A percentile compares a stretch with the other conserved stretches of the same genome.
These are phyloP conservation scores for Argyrosomus regius DNA, from an alignment of 2,797 vertebrate species.

Conservation along the genomic window DNA sequence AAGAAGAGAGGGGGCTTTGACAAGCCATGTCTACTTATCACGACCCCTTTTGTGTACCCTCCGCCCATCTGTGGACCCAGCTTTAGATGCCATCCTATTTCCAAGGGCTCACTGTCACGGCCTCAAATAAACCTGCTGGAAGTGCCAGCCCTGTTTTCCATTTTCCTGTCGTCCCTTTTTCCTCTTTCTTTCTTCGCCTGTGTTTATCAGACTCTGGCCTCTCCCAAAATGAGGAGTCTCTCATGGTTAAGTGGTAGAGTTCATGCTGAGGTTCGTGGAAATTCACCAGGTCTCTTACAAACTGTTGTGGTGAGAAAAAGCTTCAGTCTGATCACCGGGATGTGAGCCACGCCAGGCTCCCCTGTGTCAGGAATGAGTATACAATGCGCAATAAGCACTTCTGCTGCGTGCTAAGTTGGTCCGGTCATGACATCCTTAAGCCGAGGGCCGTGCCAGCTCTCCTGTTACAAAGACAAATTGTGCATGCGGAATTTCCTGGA, in stretches of 20 bases:
- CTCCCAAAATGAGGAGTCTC: conserved; percentile 80
- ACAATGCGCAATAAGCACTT: conserved; percentile 84
- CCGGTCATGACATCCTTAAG: conserved; percentile 83
- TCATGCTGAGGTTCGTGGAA: conserved; percentile 83
- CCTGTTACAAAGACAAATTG: conserved; percentile 86
- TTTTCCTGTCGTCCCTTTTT: conserved; percentile 76
- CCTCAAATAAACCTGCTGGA: conserved; percentile 84
- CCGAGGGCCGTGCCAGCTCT: conserved; percentile 76
- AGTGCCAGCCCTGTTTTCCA: conserved; percentile 84
- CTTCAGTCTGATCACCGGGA: conserved; percentile 76
- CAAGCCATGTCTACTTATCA: conserved; percentile 86
- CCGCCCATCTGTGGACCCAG: conserved; percentile 76
- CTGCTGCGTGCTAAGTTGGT: conserved; percentile 82
- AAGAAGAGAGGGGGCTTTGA: conserved; percentile 82
- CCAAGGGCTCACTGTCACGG: conserved; percentile 82
- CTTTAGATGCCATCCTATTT: conserved; percentile 81
- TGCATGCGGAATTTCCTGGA: conserved; percentile 83
- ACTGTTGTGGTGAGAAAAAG: conserved; percentile 78
- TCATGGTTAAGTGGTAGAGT: conserved; percentile 80
- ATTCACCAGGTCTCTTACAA: conserved; percentile 83
- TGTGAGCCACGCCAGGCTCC: conserved; percentile 76
- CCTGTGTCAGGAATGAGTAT: conserved; percentile 79
- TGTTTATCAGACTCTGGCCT: conserved; percentile 81
- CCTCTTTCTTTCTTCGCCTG: conserved; percentile 68
- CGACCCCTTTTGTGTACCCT: conserved; percentile 82